phyloP scores from a whole-genome alignment of 2,797 vertebrate species.

The Eidolon dupreanum region DNA sequence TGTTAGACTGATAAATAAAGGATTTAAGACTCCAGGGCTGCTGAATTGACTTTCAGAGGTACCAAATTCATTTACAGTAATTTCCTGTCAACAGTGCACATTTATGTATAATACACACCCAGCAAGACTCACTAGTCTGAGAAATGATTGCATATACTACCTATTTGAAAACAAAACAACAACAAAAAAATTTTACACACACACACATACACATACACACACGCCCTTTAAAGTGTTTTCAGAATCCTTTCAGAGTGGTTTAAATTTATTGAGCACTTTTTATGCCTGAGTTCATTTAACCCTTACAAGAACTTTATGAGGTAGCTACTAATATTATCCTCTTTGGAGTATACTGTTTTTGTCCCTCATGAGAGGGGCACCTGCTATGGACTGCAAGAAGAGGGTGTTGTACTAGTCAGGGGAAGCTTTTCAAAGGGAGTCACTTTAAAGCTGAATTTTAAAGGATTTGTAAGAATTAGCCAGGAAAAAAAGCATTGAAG shows the following conservation, averaged over 20 bases:
- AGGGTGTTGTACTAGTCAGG: neutral
- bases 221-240: neutral
- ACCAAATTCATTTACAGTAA: slow-evolving; percentile 63
- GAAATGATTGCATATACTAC: neutral
- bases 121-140: neutral
- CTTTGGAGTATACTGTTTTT: neutral
- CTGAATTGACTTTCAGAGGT: slow-evolving; percentile 60
- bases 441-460: neutral
- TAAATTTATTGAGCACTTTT: slow-evolving; percentile 33
- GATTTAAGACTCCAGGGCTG: slow-evolving; percentile 67
- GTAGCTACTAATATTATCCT: neutral
- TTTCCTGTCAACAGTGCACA: slow-evolving; percentile 63
- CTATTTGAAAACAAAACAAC: neutral
- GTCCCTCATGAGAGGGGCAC: neutral
- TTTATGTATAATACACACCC: slow-evolving; percentile 28
- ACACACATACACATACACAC: no score
- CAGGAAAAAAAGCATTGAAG: neutral
- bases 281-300: neutral
- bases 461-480: slow-evolving; percentile 31
- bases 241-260: neutral
- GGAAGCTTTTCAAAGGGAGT: neutral
- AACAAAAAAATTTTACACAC: no score
- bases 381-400: neutral
- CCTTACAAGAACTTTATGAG: neutral
- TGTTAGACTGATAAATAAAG: slow-evolving; percentile 76